Conservation (phyloP, 1,140 invertebrate species). For the Drosophila sucinea region DNA sequence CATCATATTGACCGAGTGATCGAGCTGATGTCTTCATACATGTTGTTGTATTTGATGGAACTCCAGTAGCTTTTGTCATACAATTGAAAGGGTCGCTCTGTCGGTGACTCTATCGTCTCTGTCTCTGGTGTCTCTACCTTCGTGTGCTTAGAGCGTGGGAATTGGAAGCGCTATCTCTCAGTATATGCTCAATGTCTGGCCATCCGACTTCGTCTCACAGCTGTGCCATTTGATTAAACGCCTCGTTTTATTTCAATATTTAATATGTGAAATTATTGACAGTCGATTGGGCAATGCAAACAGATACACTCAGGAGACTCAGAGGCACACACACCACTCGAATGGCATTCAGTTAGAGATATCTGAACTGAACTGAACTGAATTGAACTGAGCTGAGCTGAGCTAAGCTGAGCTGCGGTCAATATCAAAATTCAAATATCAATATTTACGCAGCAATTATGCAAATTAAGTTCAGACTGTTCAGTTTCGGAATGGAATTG, state of each 20-base stretch:
- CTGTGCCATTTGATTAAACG: constrained; percentile 74
- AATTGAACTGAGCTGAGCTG: not conserved
- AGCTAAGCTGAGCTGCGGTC: constrained; percentile 40
- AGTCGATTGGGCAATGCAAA: constrained; percentile 79
- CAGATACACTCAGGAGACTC: constrained; percentile 44
- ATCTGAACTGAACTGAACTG: constrained; percentile 8
- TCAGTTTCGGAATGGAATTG: constrained; percentile 19
- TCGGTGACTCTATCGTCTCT: not conserved
- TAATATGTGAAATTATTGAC: constrained; percentile 81
- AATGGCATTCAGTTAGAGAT: constrained; percentile 17
- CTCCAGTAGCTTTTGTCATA: constrained; percentile 16
- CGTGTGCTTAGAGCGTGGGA: constrained; percentile 60
- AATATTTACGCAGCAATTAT: constrained; percentile 82
- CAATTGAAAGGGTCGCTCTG: constrained; percentile 4
- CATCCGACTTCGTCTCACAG: constrained; percentile 32
- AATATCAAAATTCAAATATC: constrained; percentile 80
- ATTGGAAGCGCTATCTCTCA: constrained; percentile 57
- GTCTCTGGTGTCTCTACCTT: constrained; percentile 11
- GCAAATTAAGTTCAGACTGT: constrained; percentile 73
- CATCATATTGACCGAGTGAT: constrained; percentile 14
- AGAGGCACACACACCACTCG: constrained; percentile 16
- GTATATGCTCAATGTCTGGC: constrained; percentile 27
- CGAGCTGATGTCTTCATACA: constrained; percentile 62
- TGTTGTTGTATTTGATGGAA: constrained; percentile 4
- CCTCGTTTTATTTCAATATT: constrained; percentile 78